Conservation (phyloP, 2,113 vertebrate species). For the Blennius ocellaris region DNA sequence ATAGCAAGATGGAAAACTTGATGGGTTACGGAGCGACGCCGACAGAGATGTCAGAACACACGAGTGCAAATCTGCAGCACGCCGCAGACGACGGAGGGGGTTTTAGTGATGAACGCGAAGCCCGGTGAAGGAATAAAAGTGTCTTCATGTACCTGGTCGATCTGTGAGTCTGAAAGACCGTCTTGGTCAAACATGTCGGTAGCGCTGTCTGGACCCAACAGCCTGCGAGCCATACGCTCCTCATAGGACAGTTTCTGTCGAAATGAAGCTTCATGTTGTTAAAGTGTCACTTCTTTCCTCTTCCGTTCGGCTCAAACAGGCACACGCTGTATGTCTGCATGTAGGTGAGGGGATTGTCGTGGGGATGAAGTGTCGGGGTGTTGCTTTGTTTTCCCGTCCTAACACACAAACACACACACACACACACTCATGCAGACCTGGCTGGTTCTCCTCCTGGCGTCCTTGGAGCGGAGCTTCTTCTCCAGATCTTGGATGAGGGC, state of each 20-base stretch:
- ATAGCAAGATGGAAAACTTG: constrained; percentile 23
- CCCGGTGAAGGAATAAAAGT: neutral
- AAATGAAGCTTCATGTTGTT: constrained; percentile 23
- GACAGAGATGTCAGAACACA: constrained; percentile 18
- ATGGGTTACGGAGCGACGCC: constrained; percentile 36
- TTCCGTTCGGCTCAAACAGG: constrained; percentile 13
- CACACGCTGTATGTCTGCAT: too few relatives aligned
- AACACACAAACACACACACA: constrained; percentile 5
- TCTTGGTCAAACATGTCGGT: constrained; percentile 88
- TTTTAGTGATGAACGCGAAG: too few relatives aligned
- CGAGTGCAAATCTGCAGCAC: neutral
- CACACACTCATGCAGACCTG: constrained; percentile 81
- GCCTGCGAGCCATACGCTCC: constrained; percentile 94
- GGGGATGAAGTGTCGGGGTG: neutral
- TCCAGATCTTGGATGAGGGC: constrained; percentile 97
- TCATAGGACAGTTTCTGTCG: constrained; percentile 92
- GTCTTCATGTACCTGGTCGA: constrained; percentile 84
- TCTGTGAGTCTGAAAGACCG: constrained; percentile 81
- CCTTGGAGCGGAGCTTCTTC: constrained; percentile 92
- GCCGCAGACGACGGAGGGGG: neutral
- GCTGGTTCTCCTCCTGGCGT: constrained; percentile 88
- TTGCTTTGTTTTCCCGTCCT: neutral
- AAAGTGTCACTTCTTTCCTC: neutral
- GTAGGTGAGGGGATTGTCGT: neutral
- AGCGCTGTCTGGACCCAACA: constrained; percentile 91